Conservation (phyloP, 2,113 vertebrate species). For the Chrysemys picta region DNA sequence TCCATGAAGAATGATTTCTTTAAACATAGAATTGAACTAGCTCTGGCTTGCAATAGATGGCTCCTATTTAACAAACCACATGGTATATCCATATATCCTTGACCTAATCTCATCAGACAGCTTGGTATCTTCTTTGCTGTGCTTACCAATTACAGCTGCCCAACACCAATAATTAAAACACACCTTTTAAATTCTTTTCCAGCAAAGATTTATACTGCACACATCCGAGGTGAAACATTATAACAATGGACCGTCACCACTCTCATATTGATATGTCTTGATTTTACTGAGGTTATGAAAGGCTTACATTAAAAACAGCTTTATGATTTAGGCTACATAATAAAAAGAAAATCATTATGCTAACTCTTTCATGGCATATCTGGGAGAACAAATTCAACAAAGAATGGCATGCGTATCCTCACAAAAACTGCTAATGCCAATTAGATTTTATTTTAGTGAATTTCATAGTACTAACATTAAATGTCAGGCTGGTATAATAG, state of each 20-base stretch:
- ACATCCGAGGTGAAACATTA: constrained; percentile 63
- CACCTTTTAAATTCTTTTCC: constrained; percentile 53
- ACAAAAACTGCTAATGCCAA: neutral
- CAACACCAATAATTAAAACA: constrained; percentile 43
- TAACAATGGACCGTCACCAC: constrained; percentile 6
- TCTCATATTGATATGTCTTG: constrained; percentile 46
- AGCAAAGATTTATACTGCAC: constrained; percentile 34
- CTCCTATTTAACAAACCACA: constrained; percentile 52
- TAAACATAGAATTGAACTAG: constrained; percentile 31
- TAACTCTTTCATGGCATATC: neutral
- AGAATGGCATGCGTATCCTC: constrained; percentile 1
- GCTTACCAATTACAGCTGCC: constrained; percentile 56
- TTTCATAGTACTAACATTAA: constrained; percentile 16
- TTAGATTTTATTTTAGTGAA: constrained; percentile 18
- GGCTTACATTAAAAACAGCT: constrained; percentile 59
- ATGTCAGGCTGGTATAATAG: neutral
- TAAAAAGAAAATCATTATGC: neutral
- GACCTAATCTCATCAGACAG: constrained; percentile 67
- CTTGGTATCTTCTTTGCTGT: constrained; percentile 26
- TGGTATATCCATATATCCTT: constrained; percentile 35
- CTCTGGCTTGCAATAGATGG: constrained; percentile 8
- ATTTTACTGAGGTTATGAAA: neutral
- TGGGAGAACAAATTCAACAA: constrained; percentile 6
- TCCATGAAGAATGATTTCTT: constrained; percentile 67
- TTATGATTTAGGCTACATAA: neutral